Percentiles rank a stretch among this genome's conserved stretches.
Conservation (phyloP, 2,888 invertebrate species). For the Linnaemya vulpina region DNA sequence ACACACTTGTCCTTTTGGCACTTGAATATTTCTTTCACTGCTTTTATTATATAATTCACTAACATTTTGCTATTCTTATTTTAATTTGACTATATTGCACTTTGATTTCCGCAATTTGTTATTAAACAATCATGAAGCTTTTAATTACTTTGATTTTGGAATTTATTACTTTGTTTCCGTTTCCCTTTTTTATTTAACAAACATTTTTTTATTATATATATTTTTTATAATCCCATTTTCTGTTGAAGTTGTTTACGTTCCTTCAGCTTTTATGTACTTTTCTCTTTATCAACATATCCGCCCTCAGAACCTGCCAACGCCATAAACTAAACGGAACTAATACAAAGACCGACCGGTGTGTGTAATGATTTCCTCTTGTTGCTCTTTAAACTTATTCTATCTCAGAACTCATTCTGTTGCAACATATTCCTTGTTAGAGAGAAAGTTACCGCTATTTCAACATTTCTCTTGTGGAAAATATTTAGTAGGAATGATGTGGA, state of each 20-base stretch:
- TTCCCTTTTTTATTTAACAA: slow-evolving; percentile 18
- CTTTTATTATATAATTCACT: background rate
- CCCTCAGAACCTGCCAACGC: slow-evolving; percentile 68
- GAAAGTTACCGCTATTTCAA: slow-evolving; percentile 13
- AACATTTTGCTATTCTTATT: background rate
- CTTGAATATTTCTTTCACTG: background rate
- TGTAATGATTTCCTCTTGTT: slow-evolving; percentile 45
- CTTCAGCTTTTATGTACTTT: background rate
- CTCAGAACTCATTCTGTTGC: background rate
- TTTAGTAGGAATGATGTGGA: slow-evolving; percentile 5
- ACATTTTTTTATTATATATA: background rate
- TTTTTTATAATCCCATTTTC: background rate
- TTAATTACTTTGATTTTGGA: background rate
- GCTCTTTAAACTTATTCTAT: slow-evolving; percentile 7
- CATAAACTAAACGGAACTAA: slow-evolving; percentile 72
- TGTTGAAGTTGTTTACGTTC: slow-evolving; percentile 44
- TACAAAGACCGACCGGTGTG: slow-evolving; percentile 61
- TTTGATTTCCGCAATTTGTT: background rate
- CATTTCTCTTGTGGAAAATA: slow-evolving; percentile 11
- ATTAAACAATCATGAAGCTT: background rate
- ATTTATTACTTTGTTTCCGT: slow-evolving; percentile 50
- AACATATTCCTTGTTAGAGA: background rate
- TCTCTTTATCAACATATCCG: slow-evolving; percentile 40
- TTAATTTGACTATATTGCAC: background rate
- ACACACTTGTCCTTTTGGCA: background rate